A percentile compares a stretch with the other conserved stretches of the same genome.
Conservation (phyloP, 2,888 invertebrate genomes). For the Brassicogethes aeneus region DNA sequence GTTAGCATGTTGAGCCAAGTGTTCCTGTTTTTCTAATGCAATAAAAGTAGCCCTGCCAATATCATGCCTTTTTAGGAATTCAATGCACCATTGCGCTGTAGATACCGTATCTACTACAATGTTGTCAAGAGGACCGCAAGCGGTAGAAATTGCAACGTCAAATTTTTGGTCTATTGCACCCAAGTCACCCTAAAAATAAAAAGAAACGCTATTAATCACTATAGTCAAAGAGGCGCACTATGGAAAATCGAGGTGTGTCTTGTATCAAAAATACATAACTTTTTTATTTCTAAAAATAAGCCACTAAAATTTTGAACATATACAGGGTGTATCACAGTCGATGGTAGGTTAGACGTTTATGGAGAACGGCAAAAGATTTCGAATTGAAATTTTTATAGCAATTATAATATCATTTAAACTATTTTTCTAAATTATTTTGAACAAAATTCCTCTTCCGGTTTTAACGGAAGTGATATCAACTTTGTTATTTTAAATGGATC, state of each 20-base stretch:
- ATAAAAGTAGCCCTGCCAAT: constrained; percentile 84
- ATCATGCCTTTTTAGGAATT: constrained; percentile 65
- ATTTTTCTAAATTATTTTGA: no score
- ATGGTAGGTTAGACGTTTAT: no score
- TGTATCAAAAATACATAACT: no score
- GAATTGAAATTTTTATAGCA: no score
- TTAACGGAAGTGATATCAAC: no score
- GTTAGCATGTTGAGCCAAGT: constrained; percentile 42
- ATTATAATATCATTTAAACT: no score
- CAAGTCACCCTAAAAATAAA: constrained; percentile 76
- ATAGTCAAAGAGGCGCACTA: no score
- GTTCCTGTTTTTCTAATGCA: constrained; percentile 75
- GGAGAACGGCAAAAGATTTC: no score
- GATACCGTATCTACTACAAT: constrained; percentile 84
- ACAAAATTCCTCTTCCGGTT: no score
- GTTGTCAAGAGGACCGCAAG: constrained; percentile 81
- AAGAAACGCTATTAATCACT: no score
- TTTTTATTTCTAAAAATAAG: no score
- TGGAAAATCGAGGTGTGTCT: constrained; percentile 5
- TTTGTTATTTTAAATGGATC: no score
- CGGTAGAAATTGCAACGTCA: constrained; percentile 93
- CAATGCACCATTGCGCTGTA: constrained; percentile 78
- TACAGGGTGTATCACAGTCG: not conserved
- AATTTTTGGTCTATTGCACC: constrained; percentile 89
- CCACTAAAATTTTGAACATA: constrained; percentile 1